These are phyloP conservation scores for Platypus cylindrus DNA, from an alignment of 2,888 invertebrate genomes.

Conservation along the genomic window DNA sequence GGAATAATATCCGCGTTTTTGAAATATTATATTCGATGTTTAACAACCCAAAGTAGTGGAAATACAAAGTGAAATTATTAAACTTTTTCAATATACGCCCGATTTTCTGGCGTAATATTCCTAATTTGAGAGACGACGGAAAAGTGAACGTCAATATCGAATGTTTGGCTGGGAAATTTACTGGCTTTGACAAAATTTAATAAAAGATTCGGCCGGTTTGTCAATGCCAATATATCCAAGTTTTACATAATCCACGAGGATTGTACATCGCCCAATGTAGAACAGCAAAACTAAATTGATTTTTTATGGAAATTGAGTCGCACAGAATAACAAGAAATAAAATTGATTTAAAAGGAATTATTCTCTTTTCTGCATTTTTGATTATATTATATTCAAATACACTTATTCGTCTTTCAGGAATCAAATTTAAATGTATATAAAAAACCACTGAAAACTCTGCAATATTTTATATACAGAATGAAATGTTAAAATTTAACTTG, in stretches of 20 bases:
- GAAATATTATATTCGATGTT: slow-evolving; percentile 9
- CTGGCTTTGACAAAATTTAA: slow-evolving; percentile 13
- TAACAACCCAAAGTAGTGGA: slow-evolving; percentile 10
- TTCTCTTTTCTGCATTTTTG: too few relatives aligned
- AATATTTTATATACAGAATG: too few relatives aligned
- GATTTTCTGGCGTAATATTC: slow-evolving; percentile 9
- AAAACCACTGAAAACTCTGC: too few relatives aligned
- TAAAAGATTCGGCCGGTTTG: slow-evolving; percentile 11
- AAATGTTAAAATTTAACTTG: too few relatives aligned
- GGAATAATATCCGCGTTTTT: too few relatives aligned
- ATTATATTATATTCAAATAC: too few relatives aligned
- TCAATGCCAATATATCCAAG: slow-evolving; percentile 10
- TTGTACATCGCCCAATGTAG: slow-evolving; percentile 8
- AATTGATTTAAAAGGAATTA: too few relatives aligned
- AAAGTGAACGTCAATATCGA: slow-evolving; percentile 9
- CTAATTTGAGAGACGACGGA: slow-evolving; percentile 10
- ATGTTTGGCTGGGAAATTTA: slow-evolving; percentile 11
- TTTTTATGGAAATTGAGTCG: slow-evolving; percentile 10
- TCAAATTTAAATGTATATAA: too few relatives aligned
- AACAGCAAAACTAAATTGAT: slow-evolving; percentile 7
- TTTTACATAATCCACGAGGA: slow-evolving; percentile 9
- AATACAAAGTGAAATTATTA: slow-evolving; percentile 11
- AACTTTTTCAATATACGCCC: slow-evolving; percentile 13
- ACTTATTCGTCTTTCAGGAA: too few relatives aligned
- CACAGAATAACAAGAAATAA: too few relatives aligned